Conservation (phyloP, 2,888 invertebrate species). For the Beris morrisii region DNA sequence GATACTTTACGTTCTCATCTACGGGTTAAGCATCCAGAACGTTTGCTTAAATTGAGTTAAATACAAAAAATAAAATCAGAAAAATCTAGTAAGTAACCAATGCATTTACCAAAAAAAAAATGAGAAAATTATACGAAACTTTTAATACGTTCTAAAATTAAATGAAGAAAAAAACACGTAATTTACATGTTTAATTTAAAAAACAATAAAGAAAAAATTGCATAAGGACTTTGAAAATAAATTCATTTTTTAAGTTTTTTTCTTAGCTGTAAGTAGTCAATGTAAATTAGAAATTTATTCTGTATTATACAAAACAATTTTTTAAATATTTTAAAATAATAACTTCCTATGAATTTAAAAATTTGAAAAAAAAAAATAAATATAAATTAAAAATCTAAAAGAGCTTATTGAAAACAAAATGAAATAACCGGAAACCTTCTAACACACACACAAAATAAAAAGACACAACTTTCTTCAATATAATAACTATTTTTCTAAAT, state of each 20-base stretch:
- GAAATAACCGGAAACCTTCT: not conserved
- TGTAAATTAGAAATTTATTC: slow-evolving; percentile 9
- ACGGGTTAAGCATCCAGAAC: slow-evolving; percentile 70
- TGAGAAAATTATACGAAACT: not conserved
- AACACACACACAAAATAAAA: slow-evolving; percentile 7
- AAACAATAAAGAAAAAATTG: slow-evolving; percentile 6
- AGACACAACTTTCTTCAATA: slow-evolving; percentile 18
- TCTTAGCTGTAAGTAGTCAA: slow-evolving; percentile 23
- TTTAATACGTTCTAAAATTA: not conserved
- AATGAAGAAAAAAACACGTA: not conserved
- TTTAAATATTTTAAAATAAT: too few species aligned
- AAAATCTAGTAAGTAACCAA: slow-evolving; percentile 19
- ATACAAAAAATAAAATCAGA: slow-evolving; percentile 19
- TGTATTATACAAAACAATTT: not conserved
- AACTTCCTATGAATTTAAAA: too few species aligned
- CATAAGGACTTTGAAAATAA: slow-evolving; percentile 30
- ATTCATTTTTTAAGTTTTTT: slow-evolving; percentile 11
- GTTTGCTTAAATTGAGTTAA: slow-evolving; percentile 53
- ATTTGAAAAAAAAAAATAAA: not conserved
- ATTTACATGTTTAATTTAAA: slow-evolving; percentile 6
- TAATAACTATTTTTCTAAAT: slow-evolving; percentile 25
- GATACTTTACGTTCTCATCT: slow-evolving; percentile 83
- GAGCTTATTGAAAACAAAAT: slow-evolving; percentile 12
- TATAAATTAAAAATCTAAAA: slow-evolving; percentile 5
- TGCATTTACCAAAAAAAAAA: slow-evolving; percentile 32